A percentile compares a stretch with the other conserved stretches of the same genome.
Conservation (phyloP, 2,113 vertebrate genomes). For the Peromyscus polionotus region DNA sequence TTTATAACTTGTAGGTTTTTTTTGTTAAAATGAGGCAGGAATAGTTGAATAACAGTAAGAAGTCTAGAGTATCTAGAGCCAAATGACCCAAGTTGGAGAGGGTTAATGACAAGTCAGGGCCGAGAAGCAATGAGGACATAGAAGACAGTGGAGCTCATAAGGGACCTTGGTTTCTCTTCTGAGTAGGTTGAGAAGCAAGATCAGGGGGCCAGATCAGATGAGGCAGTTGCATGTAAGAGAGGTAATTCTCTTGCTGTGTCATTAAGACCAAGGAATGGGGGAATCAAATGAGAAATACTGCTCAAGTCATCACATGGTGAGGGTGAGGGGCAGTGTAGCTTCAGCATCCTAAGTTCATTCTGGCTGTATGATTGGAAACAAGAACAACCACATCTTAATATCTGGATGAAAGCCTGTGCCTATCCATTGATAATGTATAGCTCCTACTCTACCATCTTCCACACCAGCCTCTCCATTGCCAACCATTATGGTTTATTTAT, state of each 20-base stretch:
- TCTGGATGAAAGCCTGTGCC: conserved; percentile 11
- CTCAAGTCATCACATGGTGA: background rate
- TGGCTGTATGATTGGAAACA: conserved; percentile 17
- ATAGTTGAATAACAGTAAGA: background rate
- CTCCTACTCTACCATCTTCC: background rate
- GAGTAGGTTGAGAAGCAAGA: background rate
- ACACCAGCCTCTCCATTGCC: background rate
- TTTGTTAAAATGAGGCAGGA: no score
- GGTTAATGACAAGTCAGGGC: background rate
- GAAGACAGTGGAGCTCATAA: background rate
- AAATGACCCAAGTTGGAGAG: background rate
- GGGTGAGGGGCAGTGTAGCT: background rate
- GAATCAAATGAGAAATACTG: background rate
- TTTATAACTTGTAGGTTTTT: background rate
- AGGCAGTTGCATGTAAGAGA: background rate
- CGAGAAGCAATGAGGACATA: background rate
- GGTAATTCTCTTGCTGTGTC: background rate
- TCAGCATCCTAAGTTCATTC: background rate
- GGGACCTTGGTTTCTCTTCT: background rate
- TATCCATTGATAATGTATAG: background rate
- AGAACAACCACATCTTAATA: conserved; percentile 51
- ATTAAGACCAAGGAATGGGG: background rate
- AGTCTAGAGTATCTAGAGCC: background rate
- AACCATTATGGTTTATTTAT: background rate
- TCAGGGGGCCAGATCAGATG: background rate